Conservation (phyloP, 2,888 invertebrate species). For the Idaea dimidiata region DNA sequence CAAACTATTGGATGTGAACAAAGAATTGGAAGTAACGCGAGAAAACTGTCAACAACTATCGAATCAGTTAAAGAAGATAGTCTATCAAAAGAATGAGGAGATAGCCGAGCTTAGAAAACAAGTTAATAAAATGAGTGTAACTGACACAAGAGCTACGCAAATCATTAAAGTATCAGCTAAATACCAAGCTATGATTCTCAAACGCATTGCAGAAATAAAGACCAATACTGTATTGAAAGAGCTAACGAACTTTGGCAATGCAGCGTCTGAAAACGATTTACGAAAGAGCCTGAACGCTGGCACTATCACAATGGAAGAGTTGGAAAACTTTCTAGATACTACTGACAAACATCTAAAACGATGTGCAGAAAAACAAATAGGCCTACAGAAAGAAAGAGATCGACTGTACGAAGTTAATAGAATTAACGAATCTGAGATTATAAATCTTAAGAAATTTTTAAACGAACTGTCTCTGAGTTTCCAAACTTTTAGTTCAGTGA, state of each 20-base stretch:
- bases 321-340: constrained; percentile 72
- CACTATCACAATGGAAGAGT: constrained; percentile 67
- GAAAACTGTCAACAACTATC: constrained; percentile 67
- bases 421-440: constrained; percentile 68
- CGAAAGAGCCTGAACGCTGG: constrained; percentile 58
- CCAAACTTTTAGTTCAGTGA: constrained; percentile 62
- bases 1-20: constrained; percentile 61
- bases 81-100: constrained; percentile 69
- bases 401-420: constrained; percentile 61
- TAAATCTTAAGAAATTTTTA: constrained; percentile 65
- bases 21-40: constrained; percentile 59
- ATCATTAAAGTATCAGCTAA: constrained; percentile 73
- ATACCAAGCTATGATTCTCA: constrained; percentile 70
- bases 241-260: constrained; percentile 50
- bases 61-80: constrained; percentile 65
- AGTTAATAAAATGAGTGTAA: constrained; percentile 61
- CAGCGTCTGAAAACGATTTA: constrained; percentile 51
- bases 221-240: constrained; percentile 67
- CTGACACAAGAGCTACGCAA: constrained; percentile 65
- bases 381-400: constrained; percentile 66
- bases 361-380: constrained; percentile 62
- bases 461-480: constrained; percentile 64
- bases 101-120: constrained; percentile 68
- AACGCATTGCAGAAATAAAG: constrained; percentile 70
- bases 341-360: constrained; percentile 65